Evolutionary conservation across 2,113 vertebrate genomes (phyloP).

Genomic region (Marmota flaviventris): DNA sequence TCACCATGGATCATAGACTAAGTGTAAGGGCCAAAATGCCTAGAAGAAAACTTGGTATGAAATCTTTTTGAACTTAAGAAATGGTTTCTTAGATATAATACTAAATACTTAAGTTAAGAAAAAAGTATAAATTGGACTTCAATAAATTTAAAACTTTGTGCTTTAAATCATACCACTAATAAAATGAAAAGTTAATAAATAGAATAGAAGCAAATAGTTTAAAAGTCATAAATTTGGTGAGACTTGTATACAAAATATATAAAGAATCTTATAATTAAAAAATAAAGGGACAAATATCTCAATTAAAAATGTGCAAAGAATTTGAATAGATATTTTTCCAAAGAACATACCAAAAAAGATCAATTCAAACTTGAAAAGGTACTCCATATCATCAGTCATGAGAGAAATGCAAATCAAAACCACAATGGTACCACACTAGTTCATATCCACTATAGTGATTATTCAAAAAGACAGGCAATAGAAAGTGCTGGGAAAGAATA

Average conservation of each 20-base stretch:
- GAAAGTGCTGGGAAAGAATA: neutral
- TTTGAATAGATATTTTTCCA: too few relatives aligned
- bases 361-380: too few relatives aligned
- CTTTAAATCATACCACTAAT: neutral
- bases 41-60: neutral
- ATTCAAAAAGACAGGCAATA: too few relatives aligned
- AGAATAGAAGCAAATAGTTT: slow-evolving; percentile 1
- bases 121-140: neutral
- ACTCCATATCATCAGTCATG: too few relatives aligned
- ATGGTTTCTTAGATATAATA: neutral
- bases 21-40: neutral
- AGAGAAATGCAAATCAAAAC: neutral
- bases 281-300: too few relatives aligned
- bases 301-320: too few relatives aligned
- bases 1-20: neutral
- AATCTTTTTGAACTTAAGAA: neutral
- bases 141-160: neutral
- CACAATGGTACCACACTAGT: neutral
- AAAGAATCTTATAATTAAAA: too few relatives aligned
- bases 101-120: neutral
- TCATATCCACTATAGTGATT: neutral
- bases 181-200: neutral
- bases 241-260: neutral
- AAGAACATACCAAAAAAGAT: too few relatives aligned
- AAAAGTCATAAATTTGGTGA: neutral